Conservation (phyloP, 2,888 invertebrate species). For the Agrochola lychnidis region DNA sequence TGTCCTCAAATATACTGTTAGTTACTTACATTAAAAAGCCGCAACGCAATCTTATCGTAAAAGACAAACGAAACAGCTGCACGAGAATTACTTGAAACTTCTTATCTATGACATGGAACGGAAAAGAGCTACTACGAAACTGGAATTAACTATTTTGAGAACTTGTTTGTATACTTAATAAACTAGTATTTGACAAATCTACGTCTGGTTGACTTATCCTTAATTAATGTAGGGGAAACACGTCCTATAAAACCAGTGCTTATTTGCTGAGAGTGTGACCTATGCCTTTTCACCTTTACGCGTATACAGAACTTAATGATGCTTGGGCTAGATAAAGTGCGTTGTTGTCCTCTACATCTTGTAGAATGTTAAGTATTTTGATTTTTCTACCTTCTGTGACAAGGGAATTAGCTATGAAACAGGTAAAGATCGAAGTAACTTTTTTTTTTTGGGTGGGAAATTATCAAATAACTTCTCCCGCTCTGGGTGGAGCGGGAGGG, state of each 20-base stretch:
- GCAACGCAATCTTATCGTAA: conserved; percentile 61
- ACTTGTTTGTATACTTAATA: conserved; percentile 37
- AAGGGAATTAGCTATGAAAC: not conserved
- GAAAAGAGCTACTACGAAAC: conserved; percentile 54
- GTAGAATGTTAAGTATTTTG: not conserved
- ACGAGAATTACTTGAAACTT: conserved; percentile 56
- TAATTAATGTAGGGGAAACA: conserved; percentile 30
- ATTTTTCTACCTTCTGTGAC: not conserved
- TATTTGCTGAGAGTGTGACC: conserved; percentile 19
- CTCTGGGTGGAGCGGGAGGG: too few relatives aligned
- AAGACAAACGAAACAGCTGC: conserved; percentile 57
- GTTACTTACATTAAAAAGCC: conserved; percentile 42
- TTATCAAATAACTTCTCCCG: too few relatives aligned
- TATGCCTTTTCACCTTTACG: conserved; percentile 24
- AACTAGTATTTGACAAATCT: conserved; percentile 33
- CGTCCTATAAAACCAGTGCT: not conserved
- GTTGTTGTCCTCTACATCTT: not conserved
- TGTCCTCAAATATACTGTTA: conserved; percentile 53
- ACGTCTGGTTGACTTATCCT: conserved; percentile 14
- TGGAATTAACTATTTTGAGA: conserved; percentile 40
- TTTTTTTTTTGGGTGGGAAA: too few relatives aligned
- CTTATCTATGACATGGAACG: conserved; percentile 59
- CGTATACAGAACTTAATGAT: conserved; percentile 10
- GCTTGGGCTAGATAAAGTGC: conserved; percentile 13
- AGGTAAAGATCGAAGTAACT: not conserved